phyloP scores from a whole-genome alignment of 2,888 invertebrate species.

The Caenorhabditis sp. region DNA sequence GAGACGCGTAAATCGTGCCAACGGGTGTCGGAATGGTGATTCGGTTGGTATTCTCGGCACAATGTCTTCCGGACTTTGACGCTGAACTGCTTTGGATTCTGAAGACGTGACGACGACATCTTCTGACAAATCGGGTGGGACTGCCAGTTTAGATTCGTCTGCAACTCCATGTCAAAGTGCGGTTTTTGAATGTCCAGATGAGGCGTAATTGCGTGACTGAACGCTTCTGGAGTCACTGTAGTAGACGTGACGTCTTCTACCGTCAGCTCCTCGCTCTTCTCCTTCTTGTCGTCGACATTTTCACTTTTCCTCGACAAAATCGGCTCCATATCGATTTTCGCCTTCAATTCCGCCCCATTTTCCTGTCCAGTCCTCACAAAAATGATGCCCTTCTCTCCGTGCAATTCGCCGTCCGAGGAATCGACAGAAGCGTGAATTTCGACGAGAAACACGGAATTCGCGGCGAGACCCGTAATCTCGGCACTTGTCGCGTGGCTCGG shows the following conservation, averaged over 20 bases:
- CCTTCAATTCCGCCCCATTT: background rate
- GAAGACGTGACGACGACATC: background rate
- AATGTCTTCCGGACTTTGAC: constrained; percentile 71
- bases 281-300: background rate
- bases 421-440: constrained; percentile 80
- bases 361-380: constrained; percentile 71
- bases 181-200: constrained; percentile 58
- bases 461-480: constrained; percentile 72
- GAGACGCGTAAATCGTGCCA: constrained; percentile 70
- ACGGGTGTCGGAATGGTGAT: constrained; percentile 65
- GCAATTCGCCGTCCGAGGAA: constrained; percentile 77
- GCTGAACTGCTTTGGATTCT: constrained; percentile 43
- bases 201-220: too few relatives aligned
- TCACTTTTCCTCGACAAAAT: background rate
- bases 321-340: background rate
- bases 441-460: constrained; percentile 76
- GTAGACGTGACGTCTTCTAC: constrained; percentile 6
- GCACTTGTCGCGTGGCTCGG: constrained; percentile 76
- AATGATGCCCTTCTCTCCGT: constrained; percentile 78
- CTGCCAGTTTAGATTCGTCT: constrained; percentile 70
- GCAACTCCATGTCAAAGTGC: constrained; percentile 63
- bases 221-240: background rate
- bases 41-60: constrained; percentile 72
- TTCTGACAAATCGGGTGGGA: constrained; percentile 59
- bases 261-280: constrained; percentile 48